A percentile compares a stretch with the other conserved stretches of the same genome.
phyloP scores from a whole-genome alignment of 2,797 vertebrate genomes.

The Siniperca undulata region DNA sequence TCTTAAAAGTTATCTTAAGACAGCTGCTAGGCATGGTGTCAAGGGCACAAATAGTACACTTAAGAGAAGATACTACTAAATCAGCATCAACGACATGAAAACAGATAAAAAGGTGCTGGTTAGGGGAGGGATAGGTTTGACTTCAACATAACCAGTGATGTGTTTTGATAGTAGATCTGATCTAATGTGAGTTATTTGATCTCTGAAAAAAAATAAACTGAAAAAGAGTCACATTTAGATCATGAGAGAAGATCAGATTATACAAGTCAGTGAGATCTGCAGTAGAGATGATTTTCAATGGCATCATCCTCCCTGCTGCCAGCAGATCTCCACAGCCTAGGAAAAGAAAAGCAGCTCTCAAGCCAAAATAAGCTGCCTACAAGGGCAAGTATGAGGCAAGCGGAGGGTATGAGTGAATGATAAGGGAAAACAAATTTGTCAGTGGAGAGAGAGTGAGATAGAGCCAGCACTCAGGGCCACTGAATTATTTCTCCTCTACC shows the following conservation, averaged over 20 bases:
- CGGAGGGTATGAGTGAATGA: slow-evolving; percentile 32
- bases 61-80: neutral
- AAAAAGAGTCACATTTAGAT: neutral
- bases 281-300: slow-evolving; percentile 12
- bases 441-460: neutral
- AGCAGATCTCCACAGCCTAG: slow-evolving; percentile 25
- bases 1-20: neutral
- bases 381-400: slow-evolving; percentile 33
- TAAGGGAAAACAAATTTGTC: slow-evolving; percentile 43
- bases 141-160: neutral
- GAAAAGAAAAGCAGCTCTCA: slow-evolving; percentile 28
- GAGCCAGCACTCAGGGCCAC: slow-evolving; percentile 8
- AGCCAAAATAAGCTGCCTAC: slow-evolving; percentile 62
- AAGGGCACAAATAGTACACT: neutral
- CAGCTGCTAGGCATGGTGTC: neutral
- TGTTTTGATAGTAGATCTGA: neutral
- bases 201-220: neutral
- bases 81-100: neutral
- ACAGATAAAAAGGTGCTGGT: neutral
- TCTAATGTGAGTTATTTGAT: neutral
- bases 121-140: neutral
- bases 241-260: neutral
- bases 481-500: slow-evolving; percentile 16
- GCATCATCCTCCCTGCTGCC: slow-evolving; percentile 40
- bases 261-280: slow-evolving; percentile 3